Evolutionary conservation across 2,888 invertebrate genomes (phyloP).

Genomic region (Agonopterix subpropinquella): DNA sequence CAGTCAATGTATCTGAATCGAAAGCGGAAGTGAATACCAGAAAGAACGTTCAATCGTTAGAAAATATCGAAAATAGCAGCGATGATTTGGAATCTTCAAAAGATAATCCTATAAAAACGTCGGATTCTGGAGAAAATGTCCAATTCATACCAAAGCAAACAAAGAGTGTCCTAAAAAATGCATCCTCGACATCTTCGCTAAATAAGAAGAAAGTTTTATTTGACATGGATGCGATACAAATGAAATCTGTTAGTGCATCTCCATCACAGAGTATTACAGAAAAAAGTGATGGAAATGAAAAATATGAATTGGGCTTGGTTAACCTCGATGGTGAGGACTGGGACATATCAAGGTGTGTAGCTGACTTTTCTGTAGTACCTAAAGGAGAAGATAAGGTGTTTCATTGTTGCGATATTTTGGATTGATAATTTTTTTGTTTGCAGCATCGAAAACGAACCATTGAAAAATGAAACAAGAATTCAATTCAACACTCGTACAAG

Average conservation of each 20-base stretch:
- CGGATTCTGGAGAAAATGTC: constrained; percentile 38
- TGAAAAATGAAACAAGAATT: constrained; percentile 47
- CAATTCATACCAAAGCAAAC: constrained; percentile 40
- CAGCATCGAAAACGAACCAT: constrained; percentile 66
- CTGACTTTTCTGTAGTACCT: neutral
- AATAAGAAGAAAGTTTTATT: constrained; percentile 80
- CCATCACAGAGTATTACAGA: constrained; percentile 67
- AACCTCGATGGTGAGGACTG: constrained; percentile 69
- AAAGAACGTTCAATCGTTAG: constrained; percentile 6
- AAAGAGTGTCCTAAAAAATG: constrained; percentile 77
- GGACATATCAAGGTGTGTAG: constrained; percentile 68
- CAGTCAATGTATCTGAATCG: constrained; percentile 26
- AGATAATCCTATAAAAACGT: constrained; percentile 31
- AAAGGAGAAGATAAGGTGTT: no score
- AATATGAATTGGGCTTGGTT: constrained; percentile 51
- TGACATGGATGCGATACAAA: constrained; percentile 75
- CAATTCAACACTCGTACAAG: constrained; percentile 64
- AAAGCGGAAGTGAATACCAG: constrained; percentile 14
- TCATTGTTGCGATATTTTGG: neutral
- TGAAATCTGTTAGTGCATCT: constrained; percentile 70
- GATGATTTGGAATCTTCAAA: constrained; percentile 37
- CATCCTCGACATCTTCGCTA: constrained; percentile 68
- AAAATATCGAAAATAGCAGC: constrained; percentile 29
- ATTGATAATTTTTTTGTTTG: neutral
- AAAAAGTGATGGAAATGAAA: constrained; percentile 51